Base-by-base conservation (phyloP, 1,140 invertebrate species). In the Trachymyrmex septentrionalis region DNA sequence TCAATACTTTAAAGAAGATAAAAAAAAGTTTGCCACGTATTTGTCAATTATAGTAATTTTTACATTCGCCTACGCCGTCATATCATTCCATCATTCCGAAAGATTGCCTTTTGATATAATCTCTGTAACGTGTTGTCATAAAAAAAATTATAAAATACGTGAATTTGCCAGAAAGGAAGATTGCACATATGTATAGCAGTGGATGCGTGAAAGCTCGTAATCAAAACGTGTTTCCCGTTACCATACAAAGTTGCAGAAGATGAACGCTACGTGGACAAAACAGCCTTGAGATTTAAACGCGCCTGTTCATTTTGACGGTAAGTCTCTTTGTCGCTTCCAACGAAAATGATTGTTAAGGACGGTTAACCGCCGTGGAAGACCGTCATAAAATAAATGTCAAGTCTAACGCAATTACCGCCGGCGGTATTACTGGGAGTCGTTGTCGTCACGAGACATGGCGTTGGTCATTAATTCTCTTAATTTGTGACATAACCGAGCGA, bases 391-490 rank as follows among this genome's bases (percentile, higher is more conserved):
- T 88, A 88, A 91, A 90, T 64, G 89, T 91, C 89, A 88, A 84
- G 86, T 50, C 84, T 86, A 91, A 91, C 87, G 89, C 89, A 85
- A 91, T 90, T 90, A 88, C 84, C 63, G 59, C 61, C 81, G 69
- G 87, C 81, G 63, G 84, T 63, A 63, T 61, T 61, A 67, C 64
- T 50, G 71, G 77, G 48, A 50, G 76, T 57, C 78, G 69, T 64
- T 85, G 89, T 85, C 85, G 87, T 90, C 89, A 59, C 81, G 24
- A 81, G 78, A 12, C 75, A 67, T 69, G 27, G 34, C 63, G 66
- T 76, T 55, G 78, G 84, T 90, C 90, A 85, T 90, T 91, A 90
- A 91, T 90, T 91, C 78, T 86, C 48, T 90, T 91, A 91, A 90
- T 85, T 91, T 91, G 89, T 88, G 90, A 69, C 80, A 76, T 69